Evolutionary conservation across 2,888 invertebrate genomes (phyloP).

Genomic region (Cheilosia urbana): DNA sequence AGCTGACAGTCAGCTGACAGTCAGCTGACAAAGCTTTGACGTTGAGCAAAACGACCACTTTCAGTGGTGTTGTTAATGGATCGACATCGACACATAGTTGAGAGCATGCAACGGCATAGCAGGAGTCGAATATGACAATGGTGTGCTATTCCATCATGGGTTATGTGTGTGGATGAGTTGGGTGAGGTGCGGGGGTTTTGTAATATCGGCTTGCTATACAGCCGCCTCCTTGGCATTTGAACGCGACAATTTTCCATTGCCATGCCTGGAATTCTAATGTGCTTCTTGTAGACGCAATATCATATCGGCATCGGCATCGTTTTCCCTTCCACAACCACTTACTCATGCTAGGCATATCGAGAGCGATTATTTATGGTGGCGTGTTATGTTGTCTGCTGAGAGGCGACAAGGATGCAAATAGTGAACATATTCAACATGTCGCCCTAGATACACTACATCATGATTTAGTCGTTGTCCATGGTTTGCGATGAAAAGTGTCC

Average conservation of each 20-base stretch:
- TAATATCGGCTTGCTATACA: constrained; percentile 25
- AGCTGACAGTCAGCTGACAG: constrained; percentile 69
- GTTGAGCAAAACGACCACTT: constrained; percentile 57
- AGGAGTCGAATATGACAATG: constrained; percentile 30
- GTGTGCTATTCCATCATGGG: constrained; percentile 20
- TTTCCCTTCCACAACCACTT: constrained; percentile 26
- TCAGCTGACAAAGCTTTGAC: constrained; percentile 70
- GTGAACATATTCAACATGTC: constrained; percentile 43
- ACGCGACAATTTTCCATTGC: constrained; percentile 59
- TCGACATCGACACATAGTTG: constrained; percentile 33
- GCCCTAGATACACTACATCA: constrained; percentile 33
- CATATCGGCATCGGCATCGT: constrained; percentile 29
- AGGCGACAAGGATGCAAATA: constrained; percentile 45
- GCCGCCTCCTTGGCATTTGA: constrained; percentile 30
- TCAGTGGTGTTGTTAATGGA: constrained; percentile 71
- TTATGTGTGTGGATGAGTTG: constrained; percentile 8
- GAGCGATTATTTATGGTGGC: constrained; percentile 63
- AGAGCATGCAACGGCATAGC: not conserved
- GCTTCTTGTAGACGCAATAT: constrained; percentile 33
- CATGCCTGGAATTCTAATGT: constrained; percentile 71
- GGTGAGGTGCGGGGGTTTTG: constrained; percentile 5
- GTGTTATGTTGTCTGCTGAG: constrained; percentile 39
- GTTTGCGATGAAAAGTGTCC: not conserved
- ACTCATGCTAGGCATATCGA: constrained; percentile 20
- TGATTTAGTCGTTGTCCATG: constrained; percentile 22